Evolutionary conservation across 2,888 invertebrate species (phyloP), one percentile per base, ranked within the genome.

Genomic region (Drosophila koepferae): DNA sequence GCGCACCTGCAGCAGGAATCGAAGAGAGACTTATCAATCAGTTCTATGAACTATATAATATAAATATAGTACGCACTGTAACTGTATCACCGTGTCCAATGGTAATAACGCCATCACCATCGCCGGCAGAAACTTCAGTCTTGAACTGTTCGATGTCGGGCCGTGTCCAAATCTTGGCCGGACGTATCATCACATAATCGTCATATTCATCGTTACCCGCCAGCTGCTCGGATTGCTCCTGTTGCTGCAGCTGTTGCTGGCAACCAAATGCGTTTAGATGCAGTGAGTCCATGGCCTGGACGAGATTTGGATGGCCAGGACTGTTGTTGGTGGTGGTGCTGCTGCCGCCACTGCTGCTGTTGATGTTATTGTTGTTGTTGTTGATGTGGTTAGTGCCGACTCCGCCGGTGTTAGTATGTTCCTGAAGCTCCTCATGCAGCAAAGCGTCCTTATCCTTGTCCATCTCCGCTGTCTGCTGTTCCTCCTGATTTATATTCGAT

Each of bases 1-100:
- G 44, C 99, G 94, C 4, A 96, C 95, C 96, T 93, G 48, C 2
- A 38, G 7, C n/a, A n/a, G 40, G n/a, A 40, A 16, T 7, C 16
- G 16, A n/a, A 7, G 7, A 7, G 4, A 6, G 2, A 38, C 14
- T n/a, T 23, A 44, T 44, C 7, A 44, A 14, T 23, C 14, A 34
- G 1, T 38, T 4, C 14, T 14, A 38, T 14, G 12, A 38, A 38
- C 28, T 28, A 28, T 28, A 5, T n/a, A 2, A 7, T 18, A 43
- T 5, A 10, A 31, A 5, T 7, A 0, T 6, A 44, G 28, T 28
- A 68, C 80, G 92, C 85, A 99, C 98, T 55, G 99, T 99, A 54
- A 99, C 97, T 0, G 98, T 98, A 93, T 99, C 99, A 3, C 99
- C 99, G 92, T 99, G 99, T 0, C 97, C 98, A 23, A 99, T 97